Evolutionary conservation across 2,797 vertebrate species (phyloP), one percentile per base, ranked within the genome.

Genomic region (Antrozous pallidus): DNA sequence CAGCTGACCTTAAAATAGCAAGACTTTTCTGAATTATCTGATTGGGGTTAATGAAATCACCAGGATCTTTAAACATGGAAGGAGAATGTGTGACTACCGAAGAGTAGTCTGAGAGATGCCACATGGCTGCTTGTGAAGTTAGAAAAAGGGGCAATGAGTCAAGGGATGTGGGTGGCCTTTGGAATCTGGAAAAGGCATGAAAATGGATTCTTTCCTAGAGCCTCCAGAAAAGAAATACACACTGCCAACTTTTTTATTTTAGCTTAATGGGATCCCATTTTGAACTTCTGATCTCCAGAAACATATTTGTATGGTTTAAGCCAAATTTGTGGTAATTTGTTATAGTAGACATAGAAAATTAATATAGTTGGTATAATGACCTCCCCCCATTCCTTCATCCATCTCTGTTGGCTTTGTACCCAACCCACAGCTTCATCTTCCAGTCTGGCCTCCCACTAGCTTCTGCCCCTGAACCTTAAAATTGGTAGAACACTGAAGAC

Each of bases 1-100:
- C 33, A 93, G 3, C 13, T 91, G n/a, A 83, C 63, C 14, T 79
- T 87, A 56, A 81, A 93, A 71, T 31, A 85, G 22, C 31, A 26
- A 79, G 3, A 24, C 42, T 81, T 87, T 84, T 81, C 9, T 81
- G 31, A 42, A 63, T 85, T 84, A 73, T 58, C 9, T 78, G 14
- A 75, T 74, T 71, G 58, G 20, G 4, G 8, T 80, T 28, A 63
- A 4, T 67, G 16, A 69, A 92, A 79, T 79, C 31, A 33, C 11
- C 45, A 56, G 16, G 2, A 1, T 49, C 42, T n/a, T 90, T 74
- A 85, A 70, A 85, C 85, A 10, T 69, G 5, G 22, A 79, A 92
- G n/a, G 81, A 6, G 13, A 47, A 69, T 28, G 22, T 40, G 5
- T 74, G 24, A 40, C 51, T 42, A 33, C 8, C 73, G 24, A 73